Base-by-base conservation (phyloP, 2,888 invertebrate species). In the Caenorhabditis sinica region DNA sequence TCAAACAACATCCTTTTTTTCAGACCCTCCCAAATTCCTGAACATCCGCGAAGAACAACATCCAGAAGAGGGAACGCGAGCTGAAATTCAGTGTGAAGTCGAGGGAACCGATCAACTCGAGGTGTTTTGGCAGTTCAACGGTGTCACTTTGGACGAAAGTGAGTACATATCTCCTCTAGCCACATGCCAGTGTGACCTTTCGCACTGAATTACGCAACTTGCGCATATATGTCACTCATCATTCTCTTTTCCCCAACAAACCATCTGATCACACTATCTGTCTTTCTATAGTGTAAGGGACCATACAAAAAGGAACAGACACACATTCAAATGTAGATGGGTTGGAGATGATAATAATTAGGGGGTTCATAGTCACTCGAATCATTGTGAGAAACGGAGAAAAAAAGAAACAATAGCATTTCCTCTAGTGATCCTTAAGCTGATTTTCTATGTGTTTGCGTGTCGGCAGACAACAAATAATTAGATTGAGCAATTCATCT, bases 101-200 rank as follows among this genome's bases (percentile, higher is more conserved):
- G 85, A 83, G 60, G 89, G 86, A 30, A 68, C 82, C 23, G 85
- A 87, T 11, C 60, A 82, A 23, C 63, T 88, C 33, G 89, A 89
- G 71, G 88, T 90, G 15, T 89, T 89, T 71, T 90, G 90, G 90
- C 90, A 89, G 66, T 89, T 88, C 79, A 88, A 90, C 58, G 89
- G 88, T 28, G 72, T 76, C 6, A 87, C 87, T 15, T 82, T 90
- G 25, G 89, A 86, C 65, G 89, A 89, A 56, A 80, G 89, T 89
- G 63, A 86, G 88, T 82, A 20, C n/a, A 36, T 36, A 36, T 13
- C n/a, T 11, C 13, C 20, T 49, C 28, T 36, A 49, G 49, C 20
- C 51, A 53, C 68, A 36, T 53, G 53, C 36, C 51, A 11, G 13
- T 40, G 25, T 66, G 66, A 66, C 66, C 66, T 66, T 65, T 56